Evolutionary conservation across 37 sponge, comb jelly and placozoan species (phyloP), one percentile per base, ranked within the genome.

Genomic region (Ianthella basta): DNA sequence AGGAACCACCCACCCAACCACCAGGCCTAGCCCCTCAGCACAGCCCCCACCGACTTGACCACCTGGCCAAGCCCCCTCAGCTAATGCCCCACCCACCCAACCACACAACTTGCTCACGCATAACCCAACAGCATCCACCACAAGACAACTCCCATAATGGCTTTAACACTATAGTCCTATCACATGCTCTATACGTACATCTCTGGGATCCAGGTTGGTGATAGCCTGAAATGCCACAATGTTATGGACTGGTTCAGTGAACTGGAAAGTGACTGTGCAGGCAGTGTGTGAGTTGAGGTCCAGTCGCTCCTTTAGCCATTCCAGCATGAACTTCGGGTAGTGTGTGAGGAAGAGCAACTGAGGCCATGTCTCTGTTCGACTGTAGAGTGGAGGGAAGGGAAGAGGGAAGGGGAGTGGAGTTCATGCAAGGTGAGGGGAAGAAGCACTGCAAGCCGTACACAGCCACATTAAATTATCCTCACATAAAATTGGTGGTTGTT

Each of bases 231-330:
- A 23, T 21, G 78, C 53, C 2, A 24, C 37, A 23, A 75, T 50
- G 25, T 75, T 53, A 12, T 75, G 44, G 14, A 75, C 78, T 36
- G 78, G 78, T 14, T 75, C 78, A 23, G 33, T 75, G 78, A 75
- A 75, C 53, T 75, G 78, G 54, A 75, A 75, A 20, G 33, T 75
- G 37, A 75, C 78, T 36, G 78, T 75, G 25, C 78, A 75, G n/a
- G 78, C 78, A 75, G 78, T 75, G 54, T 40, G 44, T 2, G 78
- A 18, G 40, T 44, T 75, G 54, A 75, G 78, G 54, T 40, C 37
- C 25, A 40, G 54, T 18, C 54, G 53, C 1, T 75, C 37, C 78
- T 75, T 75, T 44, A 75, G 54, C 24, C 40, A 50, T 24, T 75
- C 78, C 54, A 75, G 54, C 54, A 75, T 40, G 14, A 24, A 19